These are phyloP conservation scores for Rhagium mordax DNA, from an alignment of 2,888 invertebrate species.

Conservation along the genomic window DNA sequence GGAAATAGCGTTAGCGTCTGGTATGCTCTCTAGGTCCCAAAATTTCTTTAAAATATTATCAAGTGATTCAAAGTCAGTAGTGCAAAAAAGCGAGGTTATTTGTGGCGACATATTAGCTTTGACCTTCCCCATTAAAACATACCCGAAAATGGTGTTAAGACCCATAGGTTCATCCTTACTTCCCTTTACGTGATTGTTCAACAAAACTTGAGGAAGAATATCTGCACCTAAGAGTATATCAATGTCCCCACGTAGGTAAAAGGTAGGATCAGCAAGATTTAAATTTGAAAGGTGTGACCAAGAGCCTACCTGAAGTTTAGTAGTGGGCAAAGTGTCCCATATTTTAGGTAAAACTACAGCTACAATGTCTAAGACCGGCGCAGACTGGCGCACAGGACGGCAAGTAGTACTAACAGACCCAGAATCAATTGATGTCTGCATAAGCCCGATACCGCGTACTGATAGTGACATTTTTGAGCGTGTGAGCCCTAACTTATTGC, in stretches of 20 bases:
- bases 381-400: too few relatives aligned
- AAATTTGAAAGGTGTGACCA: neutral
- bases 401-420: too few relatives aligned
- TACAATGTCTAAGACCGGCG: too few relatives aligned
- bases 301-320: neutral
- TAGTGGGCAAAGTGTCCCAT: neutral
- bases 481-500: neutral
- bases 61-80: neutral
- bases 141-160: neutral
- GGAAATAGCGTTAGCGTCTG: neutral
- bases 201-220: neutral
- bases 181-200: neutral
- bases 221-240: neutral
- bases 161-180: neutral
- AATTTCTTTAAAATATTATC: neutral
- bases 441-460: too few relatives aligned
- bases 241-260: too few relatives aligned
- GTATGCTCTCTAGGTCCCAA: neutral
- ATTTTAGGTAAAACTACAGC: too few relatives aligned
- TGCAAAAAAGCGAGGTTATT: neutral
- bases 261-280: neutral
- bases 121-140: neutral
- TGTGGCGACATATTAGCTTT: neutral
- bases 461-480: too few relatives aligned
- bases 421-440: too few relatives aligned